Evolutionary conservation across 37 sponge, comb jelly and placozoan species (phyloP).

Genomic region (Beroe ovata): DNA sequence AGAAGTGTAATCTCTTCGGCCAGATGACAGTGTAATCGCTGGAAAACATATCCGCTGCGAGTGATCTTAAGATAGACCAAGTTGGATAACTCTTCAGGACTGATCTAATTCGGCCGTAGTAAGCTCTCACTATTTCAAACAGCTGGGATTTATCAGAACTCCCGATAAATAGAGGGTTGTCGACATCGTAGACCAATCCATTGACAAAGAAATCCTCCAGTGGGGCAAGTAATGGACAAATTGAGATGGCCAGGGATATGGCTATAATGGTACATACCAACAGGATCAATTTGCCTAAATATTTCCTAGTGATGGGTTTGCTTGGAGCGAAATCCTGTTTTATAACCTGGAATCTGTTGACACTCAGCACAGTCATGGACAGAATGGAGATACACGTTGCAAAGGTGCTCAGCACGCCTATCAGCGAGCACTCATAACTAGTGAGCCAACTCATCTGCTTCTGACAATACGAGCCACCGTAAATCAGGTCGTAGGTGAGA

Average conservation of each 20-base stretch:
- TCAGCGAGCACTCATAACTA: background rate
- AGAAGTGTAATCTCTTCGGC: background rate
- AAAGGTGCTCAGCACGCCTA: background rate
- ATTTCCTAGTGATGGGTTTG: background rate
- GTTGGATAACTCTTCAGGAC: background rate
- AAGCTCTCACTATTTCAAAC: background rate
- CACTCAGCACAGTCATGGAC: background rate
- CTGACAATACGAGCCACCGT: background rate
- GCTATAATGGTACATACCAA: background rate
- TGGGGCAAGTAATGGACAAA: background rate
- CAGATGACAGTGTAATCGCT: background rate
- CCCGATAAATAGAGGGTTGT: background rate
- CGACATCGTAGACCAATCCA: background rate
- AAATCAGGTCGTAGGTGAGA: background rate
- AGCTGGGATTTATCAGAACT: background rate
- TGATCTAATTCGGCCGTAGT: background rate
- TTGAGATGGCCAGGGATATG: background rate
- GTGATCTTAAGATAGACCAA: background rate
- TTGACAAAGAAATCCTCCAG: background rate
- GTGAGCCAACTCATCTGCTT: background rate
- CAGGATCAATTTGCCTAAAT: background rate
- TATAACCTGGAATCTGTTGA: background rate
- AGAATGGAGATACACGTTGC: background rate
- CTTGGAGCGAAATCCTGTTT: background rate
- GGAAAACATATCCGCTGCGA: background rate